phyloP scores from a whole-genome alignment of 2,888 invertebrate species.

The Drosophila colorata region DNA sequence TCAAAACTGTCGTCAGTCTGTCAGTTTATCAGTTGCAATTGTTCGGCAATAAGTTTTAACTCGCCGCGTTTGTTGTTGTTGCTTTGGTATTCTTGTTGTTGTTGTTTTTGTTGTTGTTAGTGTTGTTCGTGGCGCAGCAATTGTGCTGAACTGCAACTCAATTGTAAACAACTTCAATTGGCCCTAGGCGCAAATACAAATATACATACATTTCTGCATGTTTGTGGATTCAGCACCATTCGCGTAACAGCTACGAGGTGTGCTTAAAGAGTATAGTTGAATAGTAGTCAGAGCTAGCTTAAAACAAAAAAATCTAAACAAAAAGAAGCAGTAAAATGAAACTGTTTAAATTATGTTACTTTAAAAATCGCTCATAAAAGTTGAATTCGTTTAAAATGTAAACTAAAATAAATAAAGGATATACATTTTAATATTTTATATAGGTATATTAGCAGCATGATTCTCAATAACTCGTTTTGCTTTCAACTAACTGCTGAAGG shows the following conservation, averaged over 20 bases:
- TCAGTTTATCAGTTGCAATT: conserved; percentile 42
- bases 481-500: too few species aligned
- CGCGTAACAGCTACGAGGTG: conserved; percentile 41
- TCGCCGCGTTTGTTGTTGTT: conserved; percentile 15
- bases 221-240: conserved; percentile 31
- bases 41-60: conserved; percentile 45
- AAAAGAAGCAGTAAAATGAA: too few species aligned
- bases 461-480: too few species aligned
- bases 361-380: too few species aligned
- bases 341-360: too few species aligned
- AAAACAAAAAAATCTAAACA: too few species aligned
- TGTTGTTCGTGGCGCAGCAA: conserved; percentile 42
- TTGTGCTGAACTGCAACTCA: conserved; percentile 71
- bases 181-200: conserved; percentile 66
- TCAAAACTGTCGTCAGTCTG: conserved; percentile 30
- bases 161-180: conserved; percentile 76
- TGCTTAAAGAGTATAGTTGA: neutral
- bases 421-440: too few species aligned
- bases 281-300: too few species aligned
- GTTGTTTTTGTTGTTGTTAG: conserved; percentile 17
- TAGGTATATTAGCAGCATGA: too few species aligned
- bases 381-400: too few species aligned
- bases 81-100: conserved; percentile 15
- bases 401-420: too few species aligned
- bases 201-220: conserved; percentile 37